Conservation (phyloP, 2,113 vertebrate species). For the Sander vitreus region DNA sequence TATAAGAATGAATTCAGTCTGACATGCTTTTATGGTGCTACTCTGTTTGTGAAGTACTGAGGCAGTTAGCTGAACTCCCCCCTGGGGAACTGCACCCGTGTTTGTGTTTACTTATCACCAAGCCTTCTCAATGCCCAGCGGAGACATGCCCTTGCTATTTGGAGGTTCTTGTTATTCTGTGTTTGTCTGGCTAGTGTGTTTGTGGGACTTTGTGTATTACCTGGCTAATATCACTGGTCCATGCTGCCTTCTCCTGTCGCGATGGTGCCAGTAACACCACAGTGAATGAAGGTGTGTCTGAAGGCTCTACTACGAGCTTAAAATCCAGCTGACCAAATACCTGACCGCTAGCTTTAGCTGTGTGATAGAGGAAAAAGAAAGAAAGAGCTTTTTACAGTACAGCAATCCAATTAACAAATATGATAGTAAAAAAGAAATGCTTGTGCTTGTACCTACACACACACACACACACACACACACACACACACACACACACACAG, state of each 20-base stretch:
- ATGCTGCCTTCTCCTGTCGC: constrained; percentile 96
- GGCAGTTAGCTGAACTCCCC: constrained; percentile 43
- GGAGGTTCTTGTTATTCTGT: constrained; percentile 64
- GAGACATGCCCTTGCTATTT: constrained; percentile 54
- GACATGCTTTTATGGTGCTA: constrained; percentile 32
- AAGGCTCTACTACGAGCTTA: constrained; percentile 93
- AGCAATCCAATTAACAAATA: neutral
- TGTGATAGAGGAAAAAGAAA: neutral
- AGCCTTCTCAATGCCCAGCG: constrained; percentile 60
- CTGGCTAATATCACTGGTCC: constrained; percentile 99
- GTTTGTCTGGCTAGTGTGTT: constrained; percentile 51
- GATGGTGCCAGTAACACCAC: constrained; percentile 95
- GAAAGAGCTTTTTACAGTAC: neutral
- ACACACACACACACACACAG: neutral
- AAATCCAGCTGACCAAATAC: constrained; percentile 98
- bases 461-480: neutral
- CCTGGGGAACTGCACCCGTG: constrained; percentile 61
- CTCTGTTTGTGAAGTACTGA: constrained; percentile 58
- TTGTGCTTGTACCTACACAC: neutral
- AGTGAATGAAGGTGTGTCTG: constrained; percentile 91
- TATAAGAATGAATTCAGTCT: constrained; percentile 22
- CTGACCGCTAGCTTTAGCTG: constrained; percentile 92
- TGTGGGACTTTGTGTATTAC: constrained; percentile 78
- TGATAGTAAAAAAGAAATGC: neutral
- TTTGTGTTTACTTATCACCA: constrained; percentile 75